Evolutionary conservation across 2,113 vertebrate species (phyloP).

Genomic region (Passer montanus): DNA sequence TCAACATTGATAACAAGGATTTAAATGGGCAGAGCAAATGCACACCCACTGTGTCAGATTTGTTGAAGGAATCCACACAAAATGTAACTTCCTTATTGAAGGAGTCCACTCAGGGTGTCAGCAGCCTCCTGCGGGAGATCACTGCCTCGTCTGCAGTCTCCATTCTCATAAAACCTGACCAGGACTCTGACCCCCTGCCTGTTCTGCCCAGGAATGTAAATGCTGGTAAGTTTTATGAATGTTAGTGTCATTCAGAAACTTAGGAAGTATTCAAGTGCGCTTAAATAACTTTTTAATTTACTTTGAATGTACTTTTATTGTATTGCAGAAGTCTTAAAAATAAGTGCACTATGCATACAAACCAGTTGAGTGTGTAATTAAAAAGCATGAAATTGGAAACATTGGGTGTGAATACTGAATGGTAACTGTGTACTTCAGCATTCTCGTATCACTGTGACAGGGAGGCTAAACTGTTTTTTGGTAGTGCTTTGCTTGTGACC

Average conservation of each 20-base stretch:
- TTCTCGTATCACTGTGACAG: not conserved
- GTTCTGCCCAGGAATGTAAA: slow-evolving; percentile 79
- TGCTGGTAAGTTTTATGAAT: slow-evolving; percentile 55
- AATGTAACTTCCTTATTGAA: slow-evolving; percentile 93
- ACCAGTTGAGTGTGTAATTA: not conserved
- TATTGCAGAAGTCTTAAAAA: not conserved
- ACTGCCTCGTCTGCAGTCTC: slow-evolving; percentile 89
- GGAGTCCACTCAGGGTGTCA: slow-evolving; percentile 94
- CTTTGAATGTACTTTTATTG: not conserved
- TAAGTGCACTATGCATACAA: not conserved
- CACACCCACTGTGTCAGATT: slow-evolving; percentile 82
- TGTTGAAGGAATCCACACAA: slow-evolving; percentile 95
- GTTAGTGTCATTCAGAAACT: not conserved
- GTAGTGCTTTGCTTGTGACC: not conserved
- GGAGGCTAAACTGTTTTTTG: not conserved
- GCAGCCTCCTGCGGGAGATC: slow-evolving; percentile 92
- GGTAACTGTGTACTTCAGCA: not conserved
- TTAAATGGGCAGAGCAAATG: slow-evolving; percentile 86
- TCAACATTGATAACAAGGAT: slow-evolving; percentile 97
- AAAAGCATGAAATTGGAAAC: not conserved
- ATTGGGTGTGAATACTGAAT: not conserved
- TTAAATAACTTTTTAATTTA: not conserved
- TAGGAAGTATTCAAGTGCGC: not conserved
- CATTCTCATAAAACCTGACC: slow-evolving; percentile 82
- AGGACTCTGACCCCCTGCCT: slow-evolving; percentile 86